Evolutionary conservation across 2,888 invertebrate species (phyloP).

Genomic region (Physocephala rufipes): DNA sequence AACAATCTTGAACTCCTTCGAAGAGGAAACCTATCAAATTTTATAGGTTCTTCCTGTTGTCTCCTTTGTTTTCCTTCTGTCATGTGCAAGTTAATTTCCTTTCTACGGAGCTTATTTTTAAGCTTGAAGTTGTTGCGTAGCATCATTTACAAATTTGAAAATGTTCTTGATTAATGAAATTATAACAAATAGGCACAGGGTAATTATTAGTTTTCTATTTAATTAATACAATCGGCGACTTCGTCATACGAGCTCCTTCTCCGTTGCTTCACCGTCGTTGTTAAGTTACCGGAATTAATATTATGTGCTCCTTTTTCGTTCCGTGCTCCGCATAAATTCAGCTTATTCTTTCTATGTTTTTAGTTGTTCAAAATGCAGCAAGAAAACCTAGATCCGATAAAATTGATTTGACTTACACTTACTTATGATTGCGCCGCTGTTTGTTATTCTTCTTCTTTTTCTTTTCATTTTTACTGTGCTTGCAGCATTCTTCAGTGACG

Average conservation of each 20-base stretch:
- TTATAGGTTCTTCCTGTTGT: too few relatives aligned
- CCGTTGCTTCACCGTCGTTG: too few relatives aligned
- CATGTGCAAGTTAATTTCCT: too few relatives aligned
- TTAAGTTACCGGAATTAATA: too few relatives aligned
- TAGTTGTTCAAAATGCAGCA: not conserved
- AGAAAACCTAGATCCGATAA: too few relatives aligned
- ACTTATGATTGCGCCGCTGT: conserved; percentile 3
- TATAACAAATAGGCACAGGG: conserved; percentile 34
- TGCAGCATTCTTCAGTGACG: conserved; percentile 36
- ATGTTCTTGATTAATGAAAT: conserved; percentile 22
- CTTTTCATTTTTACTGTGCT: conserved; percentile 36
- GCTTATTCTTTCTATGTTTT: not conserved
- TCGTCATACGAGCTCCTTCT: not conserved
- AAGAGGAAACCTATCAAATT: too few relatives aligned
- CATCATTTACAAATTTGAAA: conserved; percentile 28
- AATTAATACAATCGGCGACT: conserved; percentile 7
- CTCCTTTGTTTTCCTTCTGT: too few relatives aligned
- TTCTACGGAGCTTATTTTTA: too few relatives aligned
- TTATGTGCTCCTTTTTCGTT: not conserved
- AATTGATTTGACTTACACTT: too few relatives aligned
- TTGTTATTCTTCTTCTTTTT: conserved; percentile 37
- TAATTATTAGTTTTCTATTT: conserved; percentile 30
- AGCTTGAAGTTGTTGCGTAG: too few relatives aligned
- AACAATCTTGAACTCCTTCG: too few relatives aligned
- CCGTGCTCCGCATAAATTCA: not conserved